Conservation (phyloP, 2,888 invertebrate species). For the Drosophila yooni region DNA sequence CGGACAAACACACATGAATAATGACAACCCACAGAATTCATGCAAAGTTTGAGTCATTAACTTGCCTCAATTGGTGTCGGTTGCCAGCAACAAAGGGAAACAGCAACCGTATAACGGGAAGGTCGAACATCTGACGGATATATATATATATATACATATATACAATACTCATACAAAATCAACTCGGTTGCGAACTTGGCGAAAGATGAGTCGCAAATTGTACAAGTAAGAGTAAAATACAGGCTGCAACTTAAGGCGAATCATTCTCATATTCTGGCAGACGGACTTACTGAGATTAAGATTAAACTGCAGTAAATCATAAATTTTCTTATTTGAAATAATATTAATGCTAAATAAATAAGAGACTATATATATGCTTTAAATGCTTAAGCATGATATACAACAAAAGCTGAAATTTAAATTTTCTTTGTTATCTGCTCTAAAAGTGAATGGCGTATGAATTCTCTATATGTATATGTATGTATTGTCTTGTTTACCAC, state of each 20-base stretch:
- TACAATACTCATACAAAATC: slow-evolving; percentile 3
- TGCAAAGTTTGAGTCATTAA: slow-evolving; percentile 65
- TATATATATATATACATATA: not conserved
- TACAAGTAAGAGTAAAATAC: not conserved
- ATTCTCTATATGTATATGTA: not conserved
- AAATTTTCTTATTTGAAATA: not conserved
- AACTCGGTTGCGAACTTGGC: not conserved
- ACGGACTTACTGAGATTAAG: not conserved
- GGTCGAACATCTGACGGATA: not conserved
- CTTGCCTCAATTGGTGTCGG: slow-evolving; percentile 40
- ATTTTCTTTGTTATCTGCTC: not conserved
- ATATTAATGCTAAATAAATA: not conserved
- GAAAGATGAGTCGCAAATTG: not conserved
- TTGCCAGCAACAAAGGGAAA: slow-evolving; percentile 37
- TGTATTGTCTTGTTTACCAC: not conserved
- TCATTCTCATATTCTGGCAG: not conserved
- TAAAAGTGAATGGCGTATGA: not conserved
- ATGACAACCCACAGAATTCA: slow-evolving; percentile 44
- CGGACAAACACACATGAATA: slow-evolving; percentile 29
- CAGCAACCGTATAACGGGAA: slow-evolving; percentile 7
- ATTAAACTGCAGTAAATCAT: not conserved
- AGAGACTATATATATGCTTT: not conserved
- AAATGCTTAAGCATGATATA: not conserved
- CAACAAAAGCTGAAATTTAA: not conserved
- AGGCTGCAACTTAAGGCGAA: not conserved